phyloP scores from a whole-genome alignment of 2,113 vertebrate genomes.

The Paedocypris sp. region DNA sequence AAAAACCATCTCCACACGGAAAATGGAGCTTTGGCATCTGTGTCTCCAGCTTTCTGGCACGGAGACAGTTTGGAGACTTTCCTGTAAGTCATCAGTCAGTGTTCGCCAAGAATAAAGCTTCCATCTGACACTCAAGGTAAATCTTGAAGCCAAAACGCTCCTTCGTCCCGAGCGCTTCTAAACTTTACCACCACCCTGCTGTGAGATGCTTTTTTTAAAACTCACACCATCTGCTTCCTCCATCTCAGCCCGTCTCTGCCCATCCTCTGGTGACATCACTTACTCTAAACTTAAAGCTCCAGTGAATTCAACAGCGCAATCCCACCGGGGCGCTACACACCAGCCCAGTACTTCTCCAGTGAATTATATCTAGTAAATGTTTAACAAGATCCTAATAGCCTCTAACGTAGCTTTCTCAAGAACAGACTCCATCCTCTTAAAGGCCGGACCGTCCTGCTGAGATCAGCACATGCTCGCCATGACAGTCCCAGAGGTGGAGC shows the following conservation, averaged over 20 bases:
- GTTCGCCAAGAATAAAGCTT: slow-evolving; percentile 21
- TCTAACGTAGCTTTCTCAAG: slow-evolving; percentile 2
- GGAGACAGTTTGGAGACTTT: not conserved
- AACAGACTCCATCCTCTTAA: not conserved
- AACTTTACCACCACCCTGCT: slow-evolving; percentile 1
- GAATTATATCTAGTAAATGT: not conserved
- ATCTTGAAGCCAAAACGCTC: slow-evolving; percentile 3
- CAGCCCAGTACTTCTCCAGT: too few species aligned
- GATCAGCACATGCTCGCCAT: not conserved
- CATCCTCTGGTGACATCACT: too few species aligned
- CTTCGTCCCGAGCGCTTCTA: not conserved
- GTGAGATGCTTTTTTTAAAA: not conserved
- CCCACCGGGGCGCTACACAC: too few species aligned
- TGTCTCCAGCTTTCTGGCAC: slow-evolving; percentile 10
- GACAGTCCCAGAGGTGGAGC: not conserved
- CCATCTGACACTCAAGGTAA: slow-evolving; percentile 16
- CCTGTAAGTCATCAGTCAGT: not conserved
- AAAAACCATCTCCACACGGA: not conserved
- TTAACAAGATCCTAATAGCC: not conserved
- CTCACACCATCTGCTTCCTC: not conserved
- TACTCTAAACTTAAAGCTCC: too few species aligned
- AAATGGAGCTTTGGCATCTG: not conserved
- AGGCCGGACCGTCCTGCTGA: not conserved
- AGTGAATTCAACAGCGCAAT: too few species aligned
- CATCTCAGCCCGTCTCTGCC: not conserved